Evolutionary conservation across 2,797 vertebrate genomes (phyloP).

Genomic region (Novumbra hubbsi): DNA sequence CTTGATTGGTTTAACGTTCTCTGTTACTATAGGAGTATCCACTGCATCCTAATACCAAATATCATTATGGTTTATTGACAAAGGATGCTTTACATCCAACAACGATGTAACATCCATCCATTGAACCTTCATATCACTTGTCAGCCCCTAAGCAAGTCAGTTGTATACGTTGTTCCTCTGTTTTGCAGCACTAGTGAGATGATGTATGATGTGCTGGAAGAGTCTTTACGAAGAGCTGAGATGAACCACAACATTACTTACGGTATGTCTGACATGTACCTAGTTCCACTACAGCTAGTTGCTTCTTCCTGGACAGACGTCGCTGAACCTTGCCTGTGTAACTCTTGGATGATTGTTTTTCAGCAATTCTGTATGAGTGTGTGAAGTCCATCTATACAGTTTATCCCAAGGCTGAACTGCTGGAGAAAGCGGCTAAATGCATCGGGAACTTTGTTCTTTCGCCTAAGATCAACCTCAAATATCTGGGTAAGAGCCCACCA

Average conservation of each 20-base stretch:
- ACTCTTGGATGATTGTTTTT: slow-evolving; percentile 26
- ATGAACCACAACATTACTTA: slow-evolving; percentile 99
- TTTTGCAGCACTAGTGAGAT: slow-evolving; percentile 86
- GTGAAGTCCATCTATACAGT: slow-evolving; percentile 95
- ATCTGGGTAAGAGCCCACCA: slow-evolving; percentile 83
- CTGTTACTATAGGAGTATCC: background rate
- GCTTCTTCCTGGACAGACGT: background rate
- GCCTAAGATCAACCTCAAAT: slow-evolving; percentile 96
- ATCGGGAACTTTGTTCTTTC: slow-evolving; percentile 97
- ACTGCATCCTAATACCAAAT: too few species aligned
- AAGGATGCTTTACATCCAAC: too few species aligned
- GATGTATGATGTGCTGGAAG: slow-evolving; percentile 96
- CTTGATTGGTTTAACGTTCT: background rate
- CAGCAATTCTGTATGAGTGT: slow-evolving; percentile 97
- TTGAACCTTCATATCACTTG: too few species aligned
- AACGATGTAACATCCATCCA: too few species aligned
- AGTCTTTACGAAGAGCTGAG: slow-evolving; percentile 94
- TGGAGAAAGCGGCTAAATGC: slow-evolving; percentile 95
- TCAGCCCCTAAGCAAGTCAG: background rate
- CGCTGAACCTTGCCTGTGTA: background rate
- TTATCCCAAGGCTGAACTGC: slow-evolving; percentile 88
- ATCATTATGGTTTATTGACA: too few species aligned
- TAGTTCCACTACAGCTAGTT: background rate
- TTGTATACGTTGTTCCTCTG: slow-evolving; percentile 11
- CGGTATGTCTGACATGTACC: slow-evolving; percentile 66